Base-by-base conservation (phyloP, 1,140 invertebrate genomes). In the Caenorhabditis latens region DNA sequence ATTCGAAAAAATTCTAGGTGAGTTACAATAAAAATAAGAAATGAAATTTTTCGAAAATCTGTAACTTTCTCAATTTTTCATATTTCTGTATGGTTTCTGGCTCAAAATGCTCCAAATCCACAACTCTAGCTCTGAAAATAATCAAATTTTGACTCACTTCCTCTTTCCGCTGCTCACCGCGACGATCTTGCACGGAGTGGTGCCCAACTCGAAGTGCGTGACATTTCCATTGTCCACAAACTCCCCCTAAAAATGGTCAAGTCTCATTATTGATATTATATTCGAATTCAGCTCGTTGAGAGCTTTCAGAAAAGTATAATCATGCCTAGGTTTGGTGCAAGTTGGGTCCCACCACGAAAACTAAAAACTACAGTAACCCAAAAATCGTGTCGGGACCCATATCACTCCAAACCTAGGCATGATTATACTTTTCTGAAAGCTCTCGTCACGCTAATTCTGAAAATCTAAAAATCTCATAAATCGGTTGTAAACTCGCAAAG, bases 221-320 rank as follows among this genome's bases (percentile, higher is more conserved):
- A 96, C 95, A n/a, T 95, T 96, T 58, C 96, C 96, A 85, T 95
- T 94, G 84, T 96, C 95, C 11, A 95, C 95, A 93, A 96, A 96
- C 91, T 95, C 95, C 63, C 95, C 95, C 95, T 96, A 85, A 83
- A 32, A 32, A 32, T 32, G 0, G 32, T 32, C 32, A 32, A 2
- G 32, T 32, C 32, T 32, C 0, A 32, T 32, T 32, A 1, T 32
- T 1, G 2, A 32, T 32, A 2, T 32, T 32, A 32, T 32, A 32
- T 32, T 32, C 2, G 32, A 32, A 32, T 32, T 32, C 2, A 2
- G 32, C 32, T 32, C 32, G 2, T 32, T 32, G 32, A 32, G 32
- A 32, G 32, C 32, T 32, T 32, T 32, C 32, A 32, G 32, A 32
- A 2, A 32, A 32, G 32, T 32, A 32, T 32, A 32, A 32, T 32